Base-by-base conservation (phyloP, 1,140 invertebrate genomes). In the Dinoponera quadriceps region DNA sequence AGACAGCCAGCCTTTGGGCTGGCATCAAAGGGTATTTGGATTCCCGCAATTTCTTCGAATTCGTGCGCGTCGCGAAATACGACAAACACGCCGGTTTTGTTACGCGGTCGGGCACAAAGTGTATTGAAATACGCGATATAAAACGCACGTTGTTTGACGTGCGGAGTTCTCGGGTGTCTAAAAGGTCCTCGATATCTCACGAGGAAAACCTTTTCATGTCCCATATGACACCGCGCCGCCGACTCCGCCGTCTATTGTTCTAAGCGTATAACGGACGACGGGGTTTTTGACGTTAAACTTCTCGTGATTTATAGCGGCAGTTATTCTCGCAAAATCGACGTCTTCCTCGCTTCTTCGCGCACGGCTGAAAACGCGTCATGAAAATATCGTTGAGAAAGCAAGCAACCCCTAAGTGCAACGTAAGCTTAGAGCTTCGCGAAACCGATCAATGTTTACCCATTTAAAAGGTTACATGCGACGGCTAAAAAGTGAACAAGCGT, bases 361-460 rank as follows among this genome's bases (percentile, higher is more conserved):
- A 27, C 29, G 63, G 48, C 44, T 80, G 54, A 63, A 60, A 82
- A 62, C 69, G 44, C 55, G 20, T 81, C 57, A 63, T 51, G 73
- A 59, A 59, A 83, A 83, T 33, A 54, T 59, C 55, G 49, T 77
- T 57, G 55, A 48, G 74, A 77, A 83, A 77, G 63, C 74, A 83
- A 83, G 73, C 62, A 51, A 59, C 72, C n/a, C n/a, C 60, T 82
- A 54, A 82, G 71, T 82, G 80, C 80, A 63, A 55, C 49, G 63
- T 78, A 80, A 80, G 65, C 51, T 80, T 57, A 57, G 33, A 48
- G 63, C 51, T 74, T 62, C 29, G 68, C 27, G 69, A 82, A 74
- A 72, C 20, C 78, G 68, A 82, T 82, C 78, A 51, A 51, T 82
- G 69, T 82, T 82, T 82, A 82, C 69, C 57, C 59, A 73, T 82